Percentiles rank a stretch among this genome's conserved stretches.
These are phyloP conservation scores for Lasioglossum baleicum DNA, from an alignment of 1,140 invertebrate species.

Conservation along the genomic window DNA sequence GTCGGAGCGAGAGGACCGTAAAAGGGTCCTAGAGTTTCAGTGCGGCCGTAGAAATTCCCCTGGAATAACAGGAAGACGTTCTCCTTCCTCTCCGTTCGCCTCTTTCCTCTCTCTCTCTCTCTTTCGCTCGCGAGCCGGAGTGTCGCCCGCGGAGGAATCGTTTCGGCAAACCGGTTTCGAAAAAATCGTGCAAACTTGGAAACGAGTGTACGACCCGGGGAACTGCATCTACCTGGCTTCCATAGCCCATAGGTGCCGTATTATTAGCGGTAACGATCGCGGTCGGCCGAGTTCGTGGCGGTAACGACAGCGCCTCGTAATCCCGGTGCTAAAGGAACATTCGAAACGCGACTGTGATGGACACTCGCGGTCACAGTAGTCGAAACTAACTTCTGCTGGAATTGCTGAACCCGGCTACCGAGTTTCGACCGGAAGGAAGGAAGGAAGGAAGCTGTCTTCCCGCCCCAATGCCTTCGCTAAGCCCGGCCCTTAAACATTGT, in stretches of 20 bases:
- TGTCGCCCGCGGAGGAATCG: constrained; percentile 29
- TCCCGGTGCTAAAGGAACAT: constrained; percentile 21
- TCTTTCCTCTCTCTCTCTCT: no score
- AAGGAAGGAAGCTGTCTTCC: constrained; percentile 45
- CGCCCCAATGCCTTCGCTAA: constrained; percentile 27
- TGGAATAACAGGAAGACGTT: background rate
- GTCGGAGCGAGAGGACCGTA: background rate
- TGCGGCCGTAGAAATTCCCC: background rate
- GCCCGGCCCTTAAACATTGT: constrained; percentile 28
- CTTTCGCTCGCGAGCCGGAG: background rate
- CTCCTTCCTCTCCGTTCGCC: no score
- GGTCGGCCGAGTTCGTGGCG: background rate
- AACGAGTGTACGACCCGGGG: background rate
- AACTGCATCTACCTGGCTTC: constrained; percentile 30
- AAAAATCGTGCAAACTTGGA: constrained; percentile 41
- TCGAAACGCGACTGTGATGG: constrained; percentile 26
- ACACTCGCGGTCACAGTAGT: constrained; percentile 33
- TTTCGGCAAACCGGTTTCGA: constrained; percentile 42
- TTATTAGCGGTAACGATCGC: constrained; percentile 44
- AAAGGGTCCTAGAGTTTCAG: background rate
- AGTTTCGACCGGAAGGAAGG: constrained; percentile 49
- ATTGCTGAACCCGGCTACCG: constrained; percentile 22
- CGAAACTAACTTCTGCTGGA: constrained; percentile 42
- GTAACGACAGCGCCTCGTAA: constrained; percentile 30
- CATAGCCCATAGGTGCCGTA: constrained; percentile 15